These are phyloP conservation scores for Carduelis carduelis DNA, from an alignment of 2,797 vertebrate species.

Conservation along the genomic window DNA sequence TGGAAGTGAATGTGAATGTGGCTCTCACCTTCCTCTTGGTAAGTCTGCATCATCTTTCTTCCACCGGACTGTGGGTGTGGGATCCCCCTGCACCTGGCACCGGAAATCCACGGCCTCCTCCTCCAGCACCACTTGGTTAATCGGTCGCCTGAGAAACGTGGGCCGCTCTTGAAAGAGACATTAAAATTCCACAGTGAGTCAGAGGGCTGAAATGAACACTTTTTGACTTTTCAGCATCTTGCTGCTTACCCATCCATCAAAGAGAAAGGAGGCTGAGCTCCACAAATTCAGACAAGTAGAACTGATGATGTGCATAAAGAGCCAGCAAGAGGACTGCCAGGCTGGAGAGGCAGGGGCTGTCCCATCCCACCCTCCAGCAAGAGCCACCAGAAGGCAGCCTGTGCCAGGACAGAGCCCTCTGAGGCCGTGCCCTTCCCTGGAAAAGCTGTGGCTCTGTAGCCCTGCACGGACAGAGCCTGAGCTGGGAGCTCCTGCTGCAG, in stretches of 20 bases:
- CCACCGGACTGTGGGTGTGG: slow-evolving; percentile 95
- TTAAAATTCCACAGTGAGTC: slow-evolving; percentile 3
- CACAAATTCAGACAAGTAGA: slow-evolving; percentile 14
- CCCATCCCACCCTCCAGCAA: fast-evolving
- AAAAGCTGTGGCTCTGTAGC: fast-evolving
- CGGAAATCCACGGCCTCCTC: slow-evolving; percentile 94
- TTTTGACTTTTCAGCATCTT: slow-evolving; percentile 24
- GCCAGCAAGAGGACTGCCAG: not conserved
- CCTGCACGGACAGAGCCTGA: fast-evolving
- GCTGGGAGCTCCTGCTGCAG: not conserved
- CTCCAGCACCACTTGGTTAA: slow-evolving; percentile 97
- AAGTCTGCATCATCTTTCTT: slow-evolving; percentile 94
- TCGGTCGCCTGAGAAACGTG: slow-evolving; percentile 91
- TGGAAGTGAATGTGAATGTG: not conserved
- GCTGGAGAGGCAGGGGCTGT: not conserved
- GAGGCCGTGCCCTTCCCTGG: fast-evolving
- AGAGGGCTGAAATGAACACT: not conserved
- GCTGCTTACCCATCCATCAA: not conserved
- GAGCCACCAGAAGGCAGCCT: not conserved
- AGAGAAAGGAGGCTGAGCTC: not conserved
- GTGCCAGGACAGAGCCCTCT: not conserved
- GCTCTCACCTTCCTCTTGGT: slow-evolving; percentile 89
- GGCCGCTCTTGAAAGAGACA: slow-evolving; percentile 86
- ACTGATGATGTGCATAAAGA: not conserved
- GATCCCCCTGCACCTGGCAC: slow-evolving; percentile 94